phyloP scores from a whole-genome alignment of 92 coral and sea anemone genomes.

The Pocillopora grandis region DNA sequence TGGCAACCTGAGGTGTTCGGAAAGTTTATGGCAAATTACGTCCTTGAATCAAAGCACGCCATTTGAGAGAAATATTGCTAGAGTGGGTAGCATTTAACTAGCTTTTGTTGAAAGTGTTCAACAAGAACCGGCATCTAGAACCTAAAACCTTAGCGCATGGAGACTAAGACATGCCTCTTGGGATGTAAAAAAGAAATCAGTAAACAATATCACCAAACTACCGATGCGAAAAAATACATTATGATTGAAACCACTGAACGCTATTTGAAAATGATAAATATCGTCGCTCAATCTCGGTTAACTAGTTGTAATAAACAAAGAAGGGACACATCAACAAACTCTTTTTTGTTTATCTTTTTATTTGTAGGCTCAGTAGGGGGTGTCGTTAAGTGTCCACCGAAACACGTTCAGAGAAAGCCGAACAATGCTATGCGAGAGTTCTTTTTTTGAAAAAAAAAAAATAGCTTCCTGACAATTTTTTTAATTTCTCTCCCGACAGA shows the following conservation, averaged over 20 bases:
- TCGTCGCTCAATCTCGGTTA: not conserved
- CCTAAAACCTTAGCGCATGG: no score
- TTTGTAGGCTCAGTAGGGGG: conserved; percentile 15
- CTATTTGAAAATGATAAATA: not conserved
- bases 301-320: conserved; percentile 5
- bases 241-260: not conserved
- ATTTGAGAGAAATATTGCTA: not conserved
- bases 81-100: not conserved
- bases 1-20: no score
- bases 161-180: no score
- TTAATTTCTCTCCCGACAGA: no score
- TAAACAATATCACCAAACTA: no score
- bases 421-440: not conserved
- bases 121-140: not conserved
- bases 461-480: no score
- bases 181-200: no score
- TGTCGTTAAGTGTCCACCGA: not conserved
- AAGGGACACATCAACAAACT: not conserved
- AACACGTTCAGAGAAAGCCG: not conserved
- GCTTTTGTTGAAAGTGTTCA: not conserved
- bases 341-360: conserved; percentile 10
- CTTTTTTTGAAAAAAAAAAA: no score
- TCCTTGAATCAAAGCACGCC: not conserved
- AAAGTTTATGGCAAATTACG: no score
- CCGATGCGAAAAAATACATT: no score